Evolutionary conservation across 2,797 vertebrate genomes (phyloP).

Genomic region (Enteromius treurensis): DNA sequence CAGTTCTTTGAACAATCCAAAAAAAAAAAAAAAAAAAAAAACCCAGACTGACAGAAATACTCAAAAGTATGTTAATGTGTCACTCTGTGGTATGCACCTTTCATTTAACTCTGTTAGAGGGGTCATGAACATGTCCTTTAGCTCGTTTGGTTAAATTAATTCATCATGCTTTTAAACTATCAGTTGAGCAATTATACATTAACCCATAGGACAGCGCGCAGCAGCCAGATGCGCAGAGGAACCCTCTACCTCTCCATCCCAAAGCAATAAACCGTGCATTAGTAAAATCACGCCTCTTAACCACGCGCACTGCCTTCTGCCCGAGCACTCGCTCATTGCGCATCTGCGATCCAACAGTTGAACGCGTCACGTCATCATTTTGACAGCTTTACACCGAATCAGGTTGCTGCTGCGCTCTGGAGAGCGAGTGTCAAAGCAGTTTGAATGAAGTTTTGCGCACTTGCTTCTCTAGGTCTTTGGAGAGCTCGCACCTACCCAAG

Average conservation of each 20-base stretch:
- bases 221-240: slow-evolving; percentile 40
- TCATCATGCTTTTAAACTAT: slow-evolving; percentile 54
- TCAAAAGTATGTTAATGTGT: slow-evolving; percentile 62
- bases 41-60: not conserved
- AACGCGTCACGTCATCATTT: slow-evolving; percentile 76
- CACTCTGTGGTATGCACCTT: slow-evolving; percentile 57
- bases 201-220: slow-evolving; percentile 41
- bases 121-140: slow-evolving; percentile 48
- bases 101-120: slow-evolving; percentile 43
- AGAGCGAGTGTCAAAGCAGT: slow-evolving; percentile 67
- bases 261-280: not conserved
- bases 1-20: not conserved
- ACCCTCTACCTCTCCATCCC: slow-evolving; percentile 4
- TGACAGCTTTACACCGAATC: slow-evolving; percentile 81
- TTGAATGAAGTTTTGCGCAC: slow-evolving; percentile 78
- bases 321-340: slow-evolving; percentile 38
- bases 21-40: not conserved
- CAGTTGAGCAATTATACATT: slow-evolving; percentile 60
- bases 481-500: slow-evolving; percentile 64
- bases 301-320: slow-evolving; percentile 1
- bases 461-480: slow-evolving; percentile 71
- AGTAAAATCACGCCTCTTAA: slow-evolving; percentile 5
- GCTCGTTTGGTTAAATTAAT: slow-evolving; percentile 49
- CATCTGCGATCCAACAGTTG: slow-evolving; percentile 66
- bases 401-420: slow-evolving; percentile 71